Conservation (phyloP, 2,888 invertebrate species). For the Platerodrilus igneus region DNA sequence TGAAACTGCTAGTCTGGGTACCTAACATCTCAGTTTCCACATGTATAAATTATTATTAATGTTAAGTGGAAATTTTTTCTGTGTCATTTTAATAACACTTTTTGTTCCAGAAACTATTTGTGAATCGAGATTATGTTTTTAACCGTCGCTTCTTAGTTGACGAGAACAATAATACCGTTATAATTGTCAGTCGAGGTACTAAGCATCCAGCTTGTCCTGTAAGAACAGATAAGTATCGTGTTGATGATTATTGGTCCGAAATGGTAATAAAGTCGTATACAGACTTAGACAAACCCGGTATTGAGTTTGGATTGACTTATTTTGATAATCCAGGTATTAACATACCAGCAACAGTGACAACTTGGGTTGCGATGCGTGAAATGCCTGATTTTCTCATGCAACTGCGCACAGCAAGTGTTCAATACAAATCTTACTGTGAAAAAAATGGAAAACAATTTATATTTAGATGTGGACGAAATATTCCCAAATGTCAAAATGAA, state of each 20-base stretch:
- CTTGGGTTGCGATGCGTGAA: conserved; percentile 72
- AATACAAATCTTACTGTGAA: conserved; percentile 54
- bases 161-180: conserved; percentile 54
- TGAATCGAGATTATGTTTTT: conserved; percentile 84
- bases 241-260: conserved; percentile 78
- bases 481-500: conserved; percentile 7
- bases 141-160: conserved; percentile 64
- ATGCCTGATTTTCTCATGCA: conserved; percentile 71
- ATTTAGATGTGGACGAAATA: too few relatives aligned
- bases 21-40: too few relatives aligned
- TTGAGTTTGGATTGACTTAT: conserved; percentile 81
- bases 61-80: too few relatives aligned
- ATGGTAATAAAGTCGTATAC: conserved; percentile 75
- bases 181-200: conserved; percentile 65
- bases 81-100: conserved; percentile 12
- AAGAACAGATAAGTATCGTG: conserved; percentile 64
- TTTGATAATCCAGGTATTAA: conserved; percentile 82
- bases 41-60: too few relatives aligned
- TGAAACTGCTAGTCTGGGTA: too few relatives aligned
- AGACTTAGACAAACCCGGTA: conserved; percentile 58
- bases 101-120: conserved; percentile 64
- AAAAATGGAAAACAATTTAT: conserved; percentile 31
- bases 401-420: conserved; percentile 64
- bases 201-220: conserved; percentile 66
- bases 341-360: conserved; percentile 65